Percentiles rank a stretch among this genome's conserved stretches.
Evolutionary conservation across 2,888 invertebrate species (phyloP).

Genomic region (Ophion ventricosus): DNA sequence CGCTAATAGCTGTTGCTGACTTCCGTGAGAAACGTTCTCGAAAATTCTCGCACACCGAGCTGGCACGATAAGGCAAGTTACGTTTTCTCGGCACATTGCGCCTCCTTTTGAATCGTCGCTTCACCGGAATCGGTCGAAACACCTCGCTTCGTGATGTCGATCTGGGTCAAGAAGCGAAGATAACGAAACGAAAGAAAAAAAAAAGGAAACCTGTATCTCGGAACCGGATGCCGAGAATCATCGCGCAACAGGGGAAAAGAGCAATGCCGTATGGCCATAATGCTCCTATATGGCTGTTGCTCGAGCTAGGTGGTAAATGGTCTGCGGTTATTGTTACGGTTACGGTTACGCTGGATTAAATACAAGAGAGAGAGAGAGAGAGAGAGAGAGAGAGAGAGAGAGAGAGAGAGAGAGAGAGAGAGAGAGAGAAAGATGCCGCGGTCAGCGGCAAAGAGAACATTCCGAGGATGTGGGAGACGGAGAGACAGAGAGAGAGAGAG

Average conservation of each 20-base stretch:
- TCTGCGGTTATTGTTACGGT: slow-evolving; percentile 59
- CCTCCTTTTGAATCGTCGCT: neutral
- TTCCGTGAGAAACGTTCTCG: too few species aligned
- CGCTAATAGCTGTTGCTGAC: too few species aligned
- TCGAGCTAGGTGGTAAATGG: slow-evolving; percentile 42
- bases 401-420: neutral
- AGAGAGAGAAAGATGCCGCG: slow-evolving; percentile 11
- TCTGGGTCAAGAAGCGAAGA: slow-evolving; percentile 8
- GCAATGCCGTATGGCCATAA: slow-evolving; percentile 16
- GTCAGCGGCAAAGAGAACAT: slow-evolving; percentile 12
- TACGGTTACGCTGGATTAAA: slow-evolving; percentile 60
- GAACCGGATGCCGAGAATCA: slow-evolving; percentile 13
- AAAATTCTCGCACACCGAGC: too few species aligned
- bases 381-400: neutral
- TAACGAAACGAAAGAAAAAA: slow-evolving; percentile 4
- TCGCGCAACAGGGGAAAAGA: slow-evolving; percentile 9
- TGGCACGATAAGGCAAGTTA: too few species aligned
- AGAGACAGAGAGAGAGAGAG: slow-evolving; percentile 20
- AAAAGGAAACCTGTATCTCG: slow-evolving; percentile 5
- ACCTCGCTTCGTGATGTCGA: slow-evolving; percentile 2
- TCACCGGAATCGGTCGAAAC: slow-evolving; percentile 7
- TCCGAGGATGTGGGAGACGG: slow-evolving; percentile 17
- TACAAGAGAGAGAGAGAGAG: slow-evolving; percentile 41
- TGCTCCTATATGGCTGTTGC: slow-evolving; percentile 12
- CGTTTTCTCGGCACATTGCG: too few species aligned